Base-by-base conservation (phyloP, 2,113 vertebrate genomes). In the Corvus moneduloides region DNA sequence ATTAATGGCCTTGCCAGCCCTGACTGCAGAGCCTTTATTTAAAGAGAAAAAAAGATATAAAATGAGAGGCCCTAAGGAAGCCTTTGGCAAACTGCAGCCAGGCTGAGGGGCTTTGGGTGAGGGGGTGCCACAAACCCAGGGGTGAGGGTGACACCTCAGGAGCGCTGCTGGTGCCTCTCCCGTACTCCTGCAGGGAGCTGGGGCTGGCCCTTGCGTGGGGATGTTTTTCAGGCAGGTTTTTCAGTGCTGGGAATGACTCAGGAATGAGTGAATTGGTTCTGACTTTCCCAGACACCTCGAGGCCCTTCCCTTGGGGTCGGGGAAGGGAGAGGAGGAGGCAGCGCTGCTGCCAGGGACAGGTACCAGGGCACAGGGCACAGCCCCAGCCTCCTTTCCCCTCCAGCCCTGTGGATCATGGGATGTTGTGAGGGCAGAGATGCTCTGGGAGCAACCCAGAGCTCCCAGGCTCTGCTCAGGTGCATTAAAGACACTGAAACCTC, bases 1-100 rank as follows among this genome's bases (percentile, higher is more conserved):
- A 93, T 92, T 87, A 90, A 96, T 76, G 55, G 79, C 84, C 61
- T 89, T 94, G 63, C 83, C 37, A 76, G 87, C 79, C 52, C 26
- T 46, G 73, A 91, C 54, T 94, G 80, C 85, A 87, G 96, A 74
- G 75, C 63, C 79, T 87, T 68, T 75, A 19, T 80, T 90, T 58
- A 21, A 71, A 56, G 69, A 67, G 16, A 23, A 51, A 39, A 37
- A 73, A 62, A 32, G 17, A 24, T 7, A 18, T 2, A 37, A 51
- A 54, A 62, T 16, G 12, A 5, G 69, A 66, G 28, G 41, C 46
- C 51, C 87, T 58, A 43, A 71, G 92, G 24, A 84, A 46, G 61
- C 9, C 3, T 87, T 92, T 79, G 73, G 62, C 46, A 26, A 32
- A 6, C 20, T 19, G 4, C 39, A 51, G 58, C 41, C 39, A 48